Base-by-base conservation (phyloP, 2,113 vertebrate genomes). In the Melanostigma gelatinosum region DNA sequence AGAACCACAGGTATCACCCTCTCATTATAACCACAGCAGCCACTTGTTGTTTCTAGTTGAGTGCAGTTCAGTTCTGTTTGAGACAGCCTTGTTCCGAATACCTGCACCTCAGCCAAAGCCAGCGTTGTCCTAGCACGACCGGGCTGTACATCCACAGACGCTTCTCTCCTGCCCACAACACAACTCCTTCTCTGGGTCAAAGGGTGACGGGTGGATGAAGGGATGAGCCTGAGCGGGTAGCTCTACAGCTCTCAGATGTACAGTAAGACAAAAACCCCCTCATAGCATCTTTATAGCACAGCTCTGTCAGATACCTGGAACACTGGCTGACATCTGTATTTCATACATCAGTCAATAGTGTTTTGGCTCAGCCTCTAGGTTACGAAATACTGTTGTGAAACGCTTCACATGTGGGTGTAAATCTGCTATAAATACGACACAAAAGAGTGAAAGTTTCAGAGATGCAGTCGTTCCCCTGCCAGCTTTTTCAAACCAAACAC, bases 361-460 rank as follows among this genome's bases (percentile, higher is more conserved):
- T 68, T 61, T 24, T 62, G 61, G 64, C 40, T 32, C 38, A 57
- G 42, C 34, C 36, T 6, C 27, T 44, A 16, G 9, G 40, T 70
- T 70, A 80, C 40, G 38, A 67, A 83, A 83, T 50, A 11, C n/a
- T 60, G 75, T 22, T 71, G 54, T 66, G 46, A 87, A 85, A 66
- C 62, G 1, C 44, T 52, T 24, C 44, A 77, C 71, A 62, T 1
- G 77, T 84, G 64, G 63, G 79, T 54, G 72, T 66, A 46, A 77
- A 65, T 44, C 24, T 24, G 38, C 74, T 70, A 65, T 40, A 67
- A 77, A 83, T 58, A 82, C 1, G 3, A n/a, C 11, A 58, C 3
- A 10, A 67, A 61, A 58, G 6, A 20, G 32, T 9, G 18, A 27
- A 78, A 8, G 66, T 52, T 76, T 50, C 18, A 80, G 20, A 48